Percentiles rank a stretch among this genome's conserved stretches.
These are phyloP conservation scores for Clarias gariepinus DNA, from an alignment of 2,113 vertebrate genomes.

Conservation along the genomic window DNA sequence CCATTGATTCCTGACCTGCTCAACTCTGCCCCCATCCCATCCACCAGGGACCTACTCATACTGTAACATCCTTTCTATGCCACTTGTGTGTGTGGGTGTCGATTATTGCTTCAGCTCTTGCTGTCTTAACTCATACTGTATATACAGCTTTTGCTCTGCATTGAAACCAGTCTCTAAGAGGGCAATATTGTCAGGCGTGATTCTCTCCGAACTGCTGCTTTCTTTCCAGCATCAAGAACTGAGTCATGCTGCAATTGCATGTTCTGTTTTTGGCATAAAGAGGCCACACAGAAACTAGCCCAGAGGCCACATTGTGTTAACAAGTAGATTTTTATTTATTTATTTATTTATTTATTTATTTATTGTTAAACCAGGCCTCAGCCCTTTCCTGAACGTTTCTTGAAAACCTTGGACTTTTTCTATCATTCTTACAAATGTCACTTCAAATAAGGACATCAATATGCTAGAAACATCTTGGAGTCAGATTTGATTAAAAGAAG, in stretches of 20 bases:
- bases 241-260: background rate
- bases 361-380: background rate
- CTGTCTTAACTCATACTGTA: background rate
- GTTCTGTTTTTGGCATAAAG: constrained; percentile 1
- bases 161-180: background rate
- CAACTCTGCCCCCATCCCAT: background rate
- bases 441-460: background rate
- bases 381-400: background rate
- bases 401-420: background rate
- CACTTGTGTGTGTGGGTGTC: background rate
- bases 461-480: background rate
- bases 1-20: background rate
- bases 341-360: too few species aligned
- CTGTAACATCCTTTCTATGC: background rate
- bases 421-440: background rate
- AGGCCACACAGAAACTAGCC: background rate
- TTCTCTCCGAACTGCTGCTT: background rate
- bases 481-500: background rate
- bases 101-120: background rate
- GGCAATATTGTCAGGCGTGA: background rate
- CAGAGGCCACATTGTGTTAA: background rate
- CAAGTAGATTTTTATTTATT: background rate
- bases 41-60: background rate
- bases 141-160: background rate
- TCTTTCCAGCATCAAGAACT: background rate